Base-by-base conservation (phyloP, 1,140 invertebrate species). In the Pinna nobilis region DNA sequence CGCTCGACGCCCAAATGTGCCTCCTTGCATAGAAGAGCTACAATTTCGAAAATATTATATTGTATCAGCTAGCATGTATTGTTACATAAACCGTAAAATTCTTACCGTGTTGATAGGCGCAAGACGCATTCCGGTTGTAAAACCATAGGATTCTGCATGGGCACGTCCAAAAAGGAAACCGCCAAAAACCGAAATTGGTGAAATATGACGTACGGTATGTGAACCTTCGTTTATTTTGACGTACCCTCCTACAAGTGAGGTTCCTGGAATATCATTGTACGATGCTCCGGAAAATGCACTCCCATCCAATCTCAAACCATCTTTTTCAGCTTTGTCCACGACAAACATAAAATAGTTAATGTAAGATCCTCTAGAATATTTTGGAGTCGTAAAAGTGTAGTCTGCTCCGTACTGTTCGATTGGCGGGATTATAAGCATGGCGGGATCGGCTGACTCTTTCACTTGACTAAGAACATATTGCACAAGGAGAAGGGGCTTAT, bases 371-470 rank as follows among this genome's bases (percentile, higher is more conserved):
- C 33, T 3, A 18, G 50, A 47, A 23, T 70, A 70, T 44, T 66
- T 64, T 3, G 69, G 70, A 20, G 77, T 77, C 5, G 73, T 37
- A 39, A 74, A 79, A 23, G 69, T 74, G 57, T 79, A 79, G 28
- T 75, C 77, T 18, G 64, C 70, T 6, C 57, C 59, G 23, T 59
- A 79, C 47, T 76, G 77, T 53, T 76, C 67, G 13, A 79, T 61
- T 4, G 77, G 71, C 3, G 65, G 61, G 13, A 79, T 68, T 1
- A 76, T 61, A 49, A 74, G 63, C 77, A 79, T 77, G 53, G 69
- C 55, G 0, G 79, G 77, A 60, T 79, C 77, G 23, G 71, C 74
- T 15, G 23, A 6, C 32, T 76, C 74, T 44, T 23, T 71, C 60
- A 66, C 50, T 53, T 72, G 70, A 25, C 61, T 65, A 30, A 63